These are phyloP conservation scores for Euura lappo DNA, from an alignment of 1,140 invertebrate species.

Conservation along the genomic window DNA sequence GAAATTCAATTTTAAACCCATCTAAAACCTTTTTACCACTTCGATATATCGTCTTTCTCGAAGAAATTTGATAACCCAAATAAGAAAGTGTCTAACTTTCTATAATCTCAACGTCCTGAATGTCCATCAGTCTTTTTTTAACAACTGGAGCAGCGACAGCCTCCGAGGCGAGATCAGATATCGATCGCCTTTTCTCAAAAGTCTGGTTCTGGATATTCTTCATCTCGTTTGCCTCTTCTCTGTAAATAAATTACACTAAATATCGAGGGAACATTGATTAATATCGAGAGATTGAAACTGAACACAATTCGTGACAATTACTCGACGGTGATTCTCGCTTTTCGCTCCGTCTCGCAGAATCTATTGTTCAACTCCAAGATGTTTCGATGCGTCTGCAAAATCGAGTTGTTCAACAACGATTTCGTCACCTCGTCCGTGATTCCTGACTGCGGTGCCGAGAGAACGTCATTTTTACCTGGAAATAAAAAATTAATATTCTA, in stretches of 20 bases:
- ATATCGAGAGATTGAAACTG: too few species aligned
- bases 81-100: conserved; percentile 28
- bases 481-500: conserved; percentile 16
- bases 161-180: conserved; percentile 21
- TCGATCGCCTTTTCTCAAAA: conserved; percentile 34
- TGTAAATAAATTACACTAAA: conserved; percentile 14
- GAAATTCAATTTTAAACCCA: too few species aligned
- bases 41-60: too few species aligned
- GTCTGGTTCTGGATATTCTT: conserved; percentile 30
- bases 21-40: too few species aligned
- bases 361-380: conserved; percentile 11
- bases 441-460: conserved; percentile 29
- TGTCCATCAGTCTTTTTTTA: conserved; percentile 36
- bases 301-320: conserved; percentile 23
- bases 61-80: neutral
- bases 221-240: conserved; percentile 29
- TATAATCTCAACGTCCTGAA: conserved; percentile 38
- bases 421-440: conserved; percentile 27
- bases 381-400: conserved; percentile 15
- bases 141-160: conserved; percentile 35
- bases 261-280: too few species aligned
- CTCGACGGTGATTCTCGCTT: conserved; percentile 25
- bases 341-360: conserved; percentile 25
- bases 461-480: conserved; percentile 23
- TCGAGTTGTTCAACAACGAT: conserved; percentile 31